phyloP scores from a whole-genome alignment of 2,797 vertebrate genomes.

The Scyliorhinus canicula region DNA sequence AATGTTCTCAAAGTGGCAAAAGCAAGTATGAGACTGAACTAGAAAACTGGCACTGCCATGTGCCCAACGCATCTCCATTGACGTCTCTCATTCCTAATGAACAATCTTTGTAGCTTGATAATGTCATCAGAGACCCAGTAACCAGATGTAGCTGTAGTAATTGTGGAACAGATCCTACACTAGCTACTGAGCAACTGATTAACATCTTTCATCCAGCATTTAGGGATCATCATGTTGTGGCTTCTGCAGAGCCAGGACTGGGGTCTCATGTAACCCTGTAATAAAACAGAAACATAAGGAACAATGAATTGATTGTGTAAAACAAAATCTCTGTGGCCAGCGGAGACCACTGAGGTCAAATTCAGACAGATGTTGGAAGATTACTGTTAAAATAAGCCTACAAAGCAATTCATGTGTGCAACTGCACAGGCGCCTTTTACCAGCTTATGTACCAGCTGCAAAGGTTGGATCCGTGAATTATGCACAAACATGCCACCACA shows the following conservation, averaged over 20 bases:
- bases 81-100: not conserved
- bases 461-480: not conserved
- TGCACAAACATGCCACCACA: not conserved
- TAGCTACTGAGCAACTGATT: slow-evolving; percentile 56
- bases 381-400: not conserved
- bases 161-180: slow-evolving; percentile 60
- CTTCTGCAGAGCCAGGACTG: not conserved
- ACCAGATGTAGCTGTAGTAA: slow-evolving; percentile 63
- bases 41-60: not conserved
- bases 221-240: not conserved
- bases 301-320: not conserved
- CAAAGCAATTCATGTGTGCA: not conserved
- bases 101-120: slow-evolving; percentile 2
- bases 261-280: not conserved
- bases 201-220: slow-evolving; percentile 42
- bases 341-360: not conserved
- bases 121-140: slow-evolving; percentile 60
- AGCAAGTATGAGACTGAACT: not conserved
- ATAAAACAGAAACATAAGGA: not conserved
- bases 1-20: slow-evolving; percentile 6
- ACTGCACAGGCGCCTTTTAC: not conserved
- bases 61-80: not conserved
- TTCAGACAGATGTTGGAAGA: not conserved
- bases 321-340: not conserved
- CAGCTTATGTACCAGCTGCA: not conserved